Conservation (phyloP, 2,888 invertebrate species). For the Holacanthella duospinosa region DNA sequence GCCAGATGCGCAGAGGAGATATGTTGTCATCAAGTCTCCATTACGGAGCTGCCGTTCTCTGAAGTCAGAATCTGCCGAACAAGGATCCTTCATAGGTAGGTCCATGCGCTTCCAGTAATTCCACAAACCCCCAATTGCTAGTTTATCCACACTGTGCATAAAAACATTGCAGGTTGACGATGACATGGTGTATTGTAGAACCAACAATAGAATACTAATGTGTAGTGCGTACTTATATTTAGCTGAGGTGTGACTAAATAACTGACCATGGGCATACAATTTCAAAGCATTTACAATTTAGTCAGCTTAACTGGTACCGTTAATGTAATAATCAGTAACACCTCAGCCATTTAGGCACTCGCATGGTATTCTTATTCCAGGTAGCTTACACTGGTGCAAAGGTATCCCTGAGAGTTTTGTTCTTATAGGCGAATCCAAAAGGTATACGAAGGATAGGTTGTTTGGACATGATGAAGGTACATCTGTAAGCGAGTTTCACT, state of each 20-base stretch:
- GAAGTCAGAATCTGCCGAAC: conserved; percentile 67
- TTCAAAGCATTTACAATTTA: too few relatives aligned
- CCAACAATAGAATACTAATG: too few relatives aligned
- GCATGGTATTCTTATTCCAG: too few relatives aligned
- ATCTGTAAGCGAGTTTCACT: conserved; percentile 53
- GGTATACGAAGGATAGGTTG: conserved; percentile 54
- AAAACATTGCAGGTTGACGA: too few relatives aligned
- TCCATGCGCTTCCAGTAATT: conserved; percentile 53
- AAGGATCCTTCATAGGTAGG: conserved; percentile 64
- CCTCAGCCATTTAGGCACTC: too few relatives aligned
- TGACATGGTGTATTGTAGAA: too few relatives aligned
- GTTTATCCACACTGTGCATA: conserved; percentile 37
- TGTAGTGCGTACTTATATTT: neutral
- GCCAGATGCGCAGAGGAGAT: conserved; percentile 61
- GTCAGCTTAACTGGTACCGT: too few relatives aligned
- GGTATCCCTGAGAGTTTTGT: conserved; percentile 50
- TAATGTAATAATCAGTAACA: too few relatives aligned
- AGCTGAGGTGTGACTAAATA: too few relatives aligned
- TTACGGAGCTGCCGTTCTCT: conserved; percentile 66
- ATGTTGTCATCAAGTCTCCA: conserved; percentile 67
- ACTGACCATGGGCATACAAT: too few relatives aligned
- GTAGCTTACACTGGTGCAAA: conserved; percentile 64
- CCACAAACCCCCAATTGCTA: conserved; percentile 67
- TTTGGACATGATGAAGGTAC: conserved; percentile 65
- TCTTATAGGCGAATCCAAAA: conserved; percentile 61